Evolutionary conservation across 2,113 vertebrate species (phyloP), one percentile per base, ranked within the genome.

Genomic region (Plecotus auritus): DNA sequence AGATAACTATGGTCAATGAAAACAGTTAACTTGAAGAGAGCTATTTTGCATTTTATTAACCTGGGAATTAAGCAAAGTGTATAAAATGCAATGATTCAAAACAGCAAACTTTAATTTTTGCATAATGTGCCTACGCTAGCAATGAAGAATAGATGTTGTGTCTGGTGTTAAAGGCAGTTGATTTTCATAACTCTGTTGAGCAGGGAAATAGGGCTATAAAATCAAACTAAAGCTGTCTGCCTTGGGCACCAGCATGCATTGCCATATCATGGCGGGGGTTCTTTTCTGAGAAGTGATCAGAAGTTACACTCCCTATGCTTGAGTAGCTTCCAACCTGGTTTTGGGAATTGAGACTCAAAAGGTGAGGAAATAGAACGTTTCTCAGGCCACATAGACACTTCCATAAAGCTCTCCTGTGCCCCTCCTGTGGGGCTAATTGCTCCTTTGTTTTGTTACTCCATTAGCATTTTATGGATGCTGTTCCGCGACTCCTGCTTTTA

Each of bases 351-450:
- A 85, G 76, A 74, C 28, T 59, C 54, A 56, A 45, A 83, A 95
- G 30, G 67, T 81, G 81, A 87, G 90, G 81, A 77, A 95, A 69
- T 67, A 93, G 87, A 91, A 84, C n/a, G 77, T 95, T 96, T 96
- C 82, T 92, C 73, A 85, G 69, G 77, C 85, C 73, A 70, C 69
- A 28, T 1, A 61, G 88, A 90, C 14, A 45, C 47, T 90, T 87
- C 51, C 49, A 47, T 73, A 93, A 93, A 85, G 61, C 35, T 93
- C 72, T 76, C 72, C 70, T 9, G 10, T 61, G 67, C 26, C 59
- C 88, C 40, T 93, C 51, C 88, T 59, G 9, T 78, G 82, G 78
- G 89, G 90, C 73, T 95, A 95, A 96, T 96, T 92, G 93, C 61
- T 85, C 76, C 59, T 82, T 88, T 92, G 90, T 59, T 76, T 95